Conservation (phyloP, 1,140 invertebrate species). For the Lepidostoma basale region DNA sequence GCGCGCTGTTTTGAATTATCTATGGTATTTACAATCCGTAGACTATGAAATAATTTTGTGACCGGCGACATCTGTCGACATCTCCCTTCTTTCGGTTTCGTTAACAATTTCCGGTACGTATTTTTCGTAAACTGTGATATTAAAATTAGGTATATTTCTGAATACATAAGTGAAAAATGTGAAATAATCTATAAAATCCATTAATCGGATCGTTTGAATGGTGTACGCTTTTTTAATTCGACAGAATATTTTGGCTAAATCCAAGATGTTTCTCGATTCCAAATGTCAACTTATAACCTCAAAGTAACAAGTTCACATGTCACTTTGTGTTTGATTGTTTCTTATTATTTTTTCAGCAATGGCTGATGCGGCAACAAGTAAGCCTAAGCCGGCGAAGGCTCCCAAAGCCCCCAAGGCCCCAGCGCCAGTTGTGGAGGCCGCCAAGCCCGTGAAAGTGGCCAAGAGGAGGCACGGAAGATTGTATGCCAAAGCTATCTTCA, state of each 20-base stretch:
- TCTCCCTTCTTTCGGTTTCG: conserved; percentile 24
- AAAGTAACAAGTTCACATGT: conserved; percentile 29
- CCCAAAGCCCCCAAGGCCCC: conserved; percentile 62
- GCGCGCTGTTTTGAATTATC: neutral
- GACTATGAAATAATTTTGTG: neutral
- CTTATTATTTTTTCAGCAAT: conserved; percentile 63
- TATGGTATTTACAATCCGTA: neutral
- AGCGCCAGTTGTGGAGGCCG: conserved; percentile 56
- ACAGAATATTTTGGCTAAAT: neutral
- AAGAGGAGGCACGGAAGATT: conserved; percentile 79
- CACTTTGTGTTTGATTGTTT: conserved; percentile 41
- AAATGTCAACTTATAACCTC: conserved; percentile 40
- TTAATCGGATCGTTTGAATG: neutral
- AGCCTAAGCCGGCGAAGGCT: conserved; percentile 65
- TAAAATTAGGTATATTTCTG: conserved; percentile 19
- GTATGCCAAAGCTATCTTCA: conserved; percentile 97
- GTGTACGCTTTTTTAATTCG: neutral
- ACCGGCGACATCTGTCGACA: conserved; percentile 13
- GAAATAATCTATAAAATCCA: neutral
- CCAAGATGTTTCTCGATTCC: conserved; percentile 27
- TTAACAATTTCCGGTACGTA: conserved; percentile 35
- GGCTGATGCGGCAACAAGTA: conserved; percentile 65
- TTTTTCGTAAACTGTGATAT: conserved; percentile 22
- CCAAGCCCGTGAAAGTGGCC: conserved; percentile 61
- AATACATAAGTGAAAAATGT: neutral